Evolutionary conservation across 2,888 invertebrate genomes (phyloP), one percentile per base, ranked within the genome.

Genomic region (Epistrophe grossulariae): DNA sequence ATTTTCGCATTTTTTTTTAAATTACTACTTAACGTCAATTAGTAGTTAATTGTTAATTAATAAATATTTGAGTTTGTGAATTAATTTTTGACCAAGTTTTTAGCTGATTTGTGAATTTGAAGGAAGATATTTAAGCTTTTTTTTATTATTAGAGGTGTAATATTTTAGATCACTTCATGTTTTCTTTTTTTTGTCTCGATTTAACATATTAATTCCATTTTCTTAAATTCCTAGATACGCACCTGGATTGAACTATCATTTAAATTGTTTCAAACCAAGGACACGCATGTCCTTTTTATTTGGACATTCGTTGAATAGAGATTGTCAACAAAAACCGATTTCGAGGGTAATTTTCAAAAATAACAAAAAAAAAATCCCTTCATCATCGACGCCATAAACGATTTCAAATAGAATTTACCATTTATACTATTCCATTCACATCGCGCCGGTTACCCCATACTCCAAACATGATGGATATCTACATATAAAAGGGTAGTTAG

Each of bases 321-420:
- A 55, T 70, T 55, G 78, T 66, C 59, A 31, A 52, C 66, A 38
- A 31, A 35, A 31, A 64, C 38, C 52, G 50, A 66, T 73, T 79
- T 70, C 43, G 60, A 45, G 68, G 59, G 59, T 78, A 50, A 79
- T 66, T 72, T 66, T 38, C 35, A 59, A 40, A n/a, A 55, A 60
- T 60, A 59, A 70, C 40, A 62, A 73, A 57, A 68, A 43, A 11
- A 77, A 57, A 48, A 19, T 11, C 9, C 4, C 24, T 4, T 8
- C 43, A 55, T 11, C 52, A 64, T 28, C 19, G 48, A 77, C 38
- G 9, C n/a, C 40, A 77, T 24, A 72, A 82, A 68, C 77, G 72
- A 73, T 77, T 72, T 43, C 71, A 66, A 79, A 78, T 73, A 57
- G 66, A 66, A 78, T 78, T 83, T 59, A 28, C 24, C 40, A 70